Evolutionary conservation across 2,888 invertebrate genomes (phyloP).

Genomic region (Eremobia ochroleuca): DNA sequence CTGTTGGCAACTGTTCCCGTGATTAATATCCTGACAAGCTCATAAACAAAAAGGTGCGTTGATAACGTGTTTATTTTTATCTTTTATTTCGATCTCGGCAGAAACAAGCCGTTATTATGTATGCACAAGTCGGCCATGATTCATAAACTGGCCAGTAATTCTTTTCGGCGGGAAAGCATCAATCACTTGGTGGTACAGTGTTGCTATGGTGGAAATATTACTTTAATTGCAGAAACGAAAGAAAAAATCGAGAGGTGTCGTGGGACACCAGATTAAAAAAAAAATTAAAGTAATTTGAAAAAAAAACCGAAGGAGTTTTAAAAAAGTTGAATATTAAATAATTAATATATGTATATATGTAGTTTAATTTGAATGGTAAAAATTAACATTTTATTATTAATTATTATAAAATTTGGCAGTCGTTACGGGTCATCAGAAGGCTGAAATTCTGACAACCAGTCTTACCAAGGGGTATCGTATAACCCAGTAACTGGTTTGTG

Average conservation of each 20-base stretch:
- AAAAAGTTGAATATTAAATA: not conserved
- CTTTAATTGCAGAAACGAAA: not conserved
- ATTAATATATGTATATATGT: too few species aligned
- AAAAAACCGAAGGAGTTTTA: not conserved
- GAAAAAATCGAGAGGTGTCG: not conserved
- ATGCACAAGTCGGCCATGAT: conserved; percentile 72
- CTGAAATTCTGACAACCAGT: too few species aligned
- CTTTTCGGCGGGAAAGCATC: conserved; percentile 74
- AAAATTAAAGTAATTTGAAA: not conserved
- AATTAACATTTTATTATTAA: too few species aligned
- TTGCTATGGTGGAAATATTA: conserved; percentile 45
- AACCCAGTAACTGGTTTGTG: too few species aligned
- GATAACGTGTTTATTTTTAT: conserved; percentile 69
- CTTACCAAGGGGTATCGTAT: too few species aligned
- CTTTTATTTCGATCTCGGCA: conserved; percentile 66
- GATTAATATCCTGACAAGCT: conserved; percentile 63
- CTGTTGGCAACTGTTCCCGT: conserved; percentile 53
- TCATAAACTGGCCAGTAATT: conserved; percentile 75
- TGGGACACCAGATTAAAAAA: too few species aligned
- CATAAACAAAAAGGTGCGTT: conserved; percentile 66
- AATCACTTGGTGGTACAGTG: conserved; percentile 68
- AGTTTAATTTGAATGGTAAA: too few species aligned
- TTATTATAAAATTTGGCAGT: too few species aligned
- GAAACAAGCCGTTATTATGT: conserved; percentile 73
- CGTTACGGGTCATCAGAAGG: too few species aligned